Conservation (phyloP, 2,888 invertebrate species). For the Chelonus formosanus region DNA sequence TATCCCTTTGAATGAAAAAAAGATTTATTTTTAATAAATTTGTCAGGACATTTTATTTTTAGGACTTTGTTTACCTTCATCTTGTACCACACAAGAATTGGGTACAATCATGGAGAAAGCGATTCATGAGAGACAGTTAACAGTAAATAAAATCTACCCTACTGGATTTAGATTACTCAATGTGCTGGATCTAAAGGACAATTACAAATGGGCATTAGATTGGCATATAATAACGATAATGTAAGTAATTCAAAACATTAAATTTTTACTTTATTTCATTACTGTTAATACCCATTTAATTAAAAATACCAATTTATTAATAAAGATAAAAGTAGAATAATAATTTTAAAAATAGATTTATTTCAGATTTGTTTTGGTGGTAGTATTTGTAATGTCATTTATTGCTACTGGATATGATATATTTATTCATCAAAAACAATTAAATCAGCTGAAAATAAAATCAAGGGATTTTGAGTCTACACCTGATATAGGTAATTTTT, state of each 20-base stretch:
- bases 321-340: too few species aligned
- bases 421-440: too few species aligned
- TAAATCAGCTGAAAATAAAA: too few species aligned
- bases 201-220: background rate
- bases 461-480: too few species aligned
- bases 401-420: too few species aligned
- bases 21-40: conserved; percentile 35
- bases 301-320: too few species aligned
- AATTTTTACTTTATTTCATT: too few species aligned
- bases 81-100: conserved; percentile 54
- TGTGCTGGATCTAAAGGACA: background rate
- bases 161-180: too few species aligned
- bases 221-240: background rate
- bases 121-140: background rate
- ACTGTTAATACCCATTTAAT: too few species aligned
- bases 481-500: too few species aligned
- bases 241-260: too few species aligned
- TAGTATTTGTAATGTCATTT: too few species aligned
- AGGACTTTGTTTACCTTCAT: conserved; percentile 67
- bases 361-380: conserved; percentile 29
- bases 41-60: conserved; percentile 66
- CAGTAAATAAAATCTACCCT: background rate
- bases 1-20: background rate
- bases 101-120: background rate
- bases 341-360: conserved; percentile 1